Conservation (phyloP, 2,113 vertebrate genomes). For the Indicator maculatus region DNA sequence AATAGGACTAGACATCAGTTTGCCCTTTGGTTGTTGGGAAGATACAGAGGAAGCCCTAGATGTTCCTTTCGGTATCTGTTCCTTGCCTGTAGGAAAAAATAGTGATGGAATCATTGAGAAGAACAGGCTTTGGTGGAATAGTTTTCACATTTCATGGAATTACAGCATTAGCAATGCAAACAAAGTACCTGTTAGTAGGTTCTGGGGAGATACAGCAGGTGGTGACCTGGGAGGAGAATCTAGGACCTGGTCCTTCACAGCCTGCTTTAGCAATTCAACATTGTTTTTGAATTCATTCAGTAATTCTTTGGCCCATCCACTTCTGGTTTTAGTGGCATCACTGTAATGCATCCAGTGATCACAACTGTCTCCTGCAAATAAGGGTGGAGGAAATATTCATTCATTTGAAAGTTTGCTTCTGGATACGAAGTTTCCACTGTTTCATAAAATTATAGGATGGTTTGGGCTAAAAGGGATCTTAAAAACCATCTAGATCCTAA, state of each 20-base stretch:
- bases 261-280: constrained; percentile 91
- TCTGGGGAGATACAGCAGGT: constrained; percentile 82
- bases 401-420: neutral
- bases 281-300: constrained; percentile 91
- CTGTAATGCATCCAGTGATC: constrained; percentile 96
- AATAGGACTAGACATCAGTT: constrained; percentile 95
- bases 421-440: neutral
- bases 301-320: constrained; percentile 87
- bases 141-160: constrained; percentile 1
- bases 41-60: constrained; percentile 79
- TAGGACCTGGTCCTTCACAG: constrained; percentile 81
- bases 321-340: constrained; percentile 92
- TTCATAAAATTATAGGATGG: neutral
- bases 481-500: neutral
- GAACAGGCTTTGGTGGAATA: neutral
- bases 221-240: constrained; percentile 75
- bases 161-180: neutral
- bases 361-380: constrained; percentile 87
- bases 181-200: constrained; percentile 75
- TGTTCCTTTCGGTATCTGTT: constrained; percentile 74
- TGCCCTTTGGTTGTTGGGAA: constrained; percentile 82
- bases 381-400: neutral
- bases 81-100: constrained; percentile 77
- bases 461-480: neutral
- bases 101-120: constrained; percentile 17